Base-by-base conservation (phyloP, 23 tunicate species). In the Corella eumyota region DNA sequence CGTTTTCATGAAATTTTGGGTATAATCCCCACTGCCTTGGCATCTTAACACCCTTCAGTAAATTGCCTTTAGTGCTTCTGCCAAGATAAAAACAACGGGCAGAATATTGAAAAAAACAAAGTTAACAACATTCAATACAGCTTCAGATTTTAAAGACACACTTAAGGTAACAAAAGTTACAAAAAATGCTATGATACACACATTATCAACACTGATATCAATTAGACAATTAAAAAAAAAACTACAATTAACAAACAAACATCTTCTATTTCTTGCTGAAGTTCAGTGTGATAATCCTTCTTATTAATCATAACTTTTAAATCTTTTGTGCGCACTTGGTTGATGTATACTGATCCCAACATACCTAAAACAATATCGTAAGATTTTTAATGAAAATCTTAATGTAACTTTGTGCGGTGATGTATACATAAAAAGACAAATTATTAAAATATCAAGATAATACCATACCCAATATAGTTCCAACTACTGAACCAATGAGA, bases 401-500 rank as follows among this genome's bases (percentile, higher is more conserved):
- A 15, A 22, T 17, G 15, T 6, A 9, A 11, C 11, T 9, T 40
- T 15, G 48, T 40, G 11, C 15, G 15, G 48, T n/a, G n/a, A n/a
- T n/a, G n/a, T n/a, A n/a, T n/a, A n/a, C n/a, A n/a, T n/a, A 51
- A 6, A 51, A 51, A 51, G 20, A 11, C 6, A 51, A 51, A 51
- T 51, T 51, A 51, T 51, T 5, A 6, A 51, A 9, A 15, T 40
- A 9, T 9, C 15, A 15, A 9, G 15, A 40, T 15, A 40, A 40
- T 9, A 40, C 48, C 48, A 40, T 66, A 83, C 93, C 93, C 11
- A 75, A 44, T 4, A 83, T 44, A 48, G 93, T 75, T 4, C 93
- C 93, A 47, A 83, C 50, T 0, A 83, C 68, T 25, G 93, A 68
- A 9, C 93, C 93, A 52, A 83, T 83, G 36, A 83, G 46, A 34